Percentiles rank a stretch among this genome's conserved stretches.
These are phyloP conservation scores for Serranus cabrilla DNA, from an alignment of 2,797 vertebrate species.

Conservation along the genomic window DNA sequence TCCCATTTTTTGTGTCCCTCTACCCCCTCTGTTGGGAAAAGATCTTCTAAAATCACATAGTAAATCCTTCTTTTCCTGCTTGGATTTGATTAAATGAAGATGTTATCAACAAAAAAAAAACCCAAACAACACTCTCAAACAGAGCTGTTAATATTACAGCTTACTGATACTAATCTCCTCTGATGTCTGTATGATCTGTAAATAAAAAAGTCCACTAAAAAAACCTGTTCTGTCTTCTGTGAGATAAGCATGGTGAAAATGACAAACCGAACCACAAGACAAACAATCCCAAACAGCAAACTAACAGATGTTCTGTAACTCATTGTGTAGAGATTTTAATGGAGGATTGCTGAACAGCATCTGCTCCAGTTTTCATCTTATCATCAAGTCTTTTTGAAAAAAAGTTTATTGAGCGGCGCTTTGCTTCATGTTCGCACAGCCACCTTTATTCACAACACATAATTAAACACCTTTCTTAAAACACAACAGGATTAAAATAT, in stretches of 20 bases:
- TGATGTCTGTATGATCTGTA: slow-evolving; percentile 8
- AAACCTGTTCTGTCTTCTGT: slow-evolving; percentile 3
- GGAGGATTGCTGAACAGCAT: neutral
- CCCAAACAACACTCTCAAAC: neutral
- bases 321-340: neutral
- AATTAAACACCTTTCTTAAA: neutral
- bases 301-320: neutral
- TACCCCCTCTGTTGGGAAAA: neutral
- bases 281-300: slow-evolving; percentile 4
- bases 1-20: neutral
- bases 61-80: neutral
- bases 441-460: neutral
- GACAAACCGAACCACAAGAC: neutral
- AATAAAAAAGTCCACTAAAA: slow-evolving; percentile 7
- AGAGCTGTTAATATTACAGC: neutral
- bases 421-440: neutral
- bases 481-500: neutral
- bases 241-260: slow-evolving; percentile 10
- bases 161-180: neutral
- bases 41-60: neutral
- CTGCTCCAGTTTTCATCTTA: neutral
- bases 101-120: neutral
- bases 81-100: neutral
- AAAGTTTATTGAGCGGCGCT: neutral
- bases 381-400: neutral